phyloP scores from a whole-genome alignment of 2,888 invertebrate species.

The Strigamia crassipes region DNA sequence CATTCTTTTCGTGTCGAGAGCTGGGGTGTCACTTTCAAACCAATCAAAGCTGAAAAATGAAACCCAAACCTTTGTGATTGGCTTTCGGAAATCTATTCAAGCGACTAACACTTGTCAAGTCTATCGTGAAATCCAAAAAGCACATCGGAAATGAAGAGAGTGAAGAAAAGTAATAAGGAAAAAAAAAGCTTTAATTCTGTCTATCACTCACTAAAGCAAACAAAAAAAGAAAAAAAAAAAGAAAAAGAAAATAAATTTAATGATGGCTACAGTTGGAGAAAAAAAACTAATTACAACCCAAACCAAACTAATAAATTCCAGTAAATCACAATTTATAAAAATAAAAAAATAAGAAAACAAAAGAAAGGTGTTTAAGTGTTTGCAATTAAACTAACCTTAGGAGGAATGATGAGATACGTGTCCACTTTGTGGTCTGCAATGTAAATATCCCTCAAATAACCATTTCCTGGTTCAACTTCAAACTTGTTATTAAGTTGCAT shows the following conservation, averaged over 20 bases:
- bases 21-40: neutral
- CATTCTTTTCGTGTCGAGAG: neutral
- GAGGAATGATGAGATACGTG: slow-evolving; percentile 82
- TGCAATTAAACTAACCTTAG: slow-evolving; percentile 56
- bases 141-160: slow-evolving; percentile 21
- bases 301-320: too few relatives aligned
- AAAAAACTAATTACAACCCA: neutral
- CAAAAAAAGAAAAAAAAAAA: neutral
- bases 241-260: neutral
- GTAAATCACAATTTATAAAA: too few relatives aligned
- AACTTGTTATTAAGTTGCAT: slow-evolving; percentile 79
- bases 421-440: slow-evolving; percentile 86
- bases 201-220: neutral
- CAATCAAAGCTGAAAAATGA: slow-evolving; percentile 35
- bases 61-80: slow-evolving; percentile 1
- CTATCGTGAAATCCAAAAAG: slow-evolving; percentile 4
- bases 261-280: neutral
- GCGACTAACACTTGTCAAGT: slow-evolving; percentile 27
- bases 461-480: slow-evolving; percentile 84
- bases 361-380: neutral
- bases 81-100: slow-evolving; percentile 2
- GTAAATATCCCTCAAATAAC: slow-evolving; percentile 78
- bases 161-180: neutral
- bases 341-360: too few relatives aligned
- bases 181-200: slow-evolving; percentile 29